phyloP scores from a whole-genome alignment of 2,113 vertebrate genomes.

The Toxotes chatareus region DNA sequence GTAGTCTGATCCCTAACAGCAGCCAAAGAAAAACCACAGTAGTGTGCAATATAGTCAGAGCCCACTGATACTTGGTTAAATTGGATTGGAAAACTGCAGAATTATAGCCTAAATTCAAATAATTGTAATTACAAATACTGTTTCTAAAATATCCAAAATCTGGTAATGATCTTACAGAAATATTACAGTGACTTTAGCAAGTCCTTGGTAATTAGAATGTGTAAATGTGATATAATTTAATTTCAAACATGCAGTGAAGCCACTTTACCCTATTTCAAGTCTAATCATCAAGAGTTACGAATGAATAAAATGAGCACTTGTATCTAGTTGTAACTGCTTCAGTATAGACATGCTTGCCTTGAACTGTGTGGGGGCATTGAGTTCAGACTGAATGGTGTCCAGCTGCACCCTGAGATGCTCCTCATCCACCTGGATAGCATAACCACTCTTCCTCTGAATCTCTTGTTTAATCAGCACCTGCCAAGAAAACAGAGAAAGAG shows the following conservation, averaged over 20 bases:
- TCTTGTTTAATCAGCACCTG: slow-evolving; percentile 98
- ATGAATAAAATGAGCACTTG: neutral
- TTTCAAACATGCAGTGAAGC: neutral
- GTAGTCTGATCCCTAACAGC: neutral
- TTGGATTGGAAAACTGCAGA: too few species aligned
- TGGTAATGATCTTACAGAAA: neutral
- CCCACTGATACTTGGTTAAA: neutral
- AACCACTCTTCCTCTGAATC: slow-evolving; percentile 97
- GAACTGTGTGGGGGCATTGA: slow-evolving; percentile 97
- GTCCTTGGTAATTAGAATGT: neutral
- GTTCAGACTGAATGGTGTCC: slow-evolving; percentile 96
- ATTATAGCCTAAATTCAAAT: too few species aligned
- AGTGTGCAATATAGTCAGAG: neutral
- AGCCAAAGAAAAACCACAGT: neutral
- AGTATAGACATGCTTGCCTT: slow-evolving; percentile 84
- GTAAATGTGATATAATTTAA: neutral
- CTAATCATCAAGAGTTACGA: neutral
- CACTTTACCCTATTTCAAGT: neutral
- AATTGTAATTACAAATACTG: too few species aligned
- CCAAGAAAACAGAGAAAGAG: slow-evolving; percentile 11
- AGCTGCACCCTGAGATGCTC: slow-evolving; percentile 97
- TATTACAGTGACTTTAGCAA: neutral
- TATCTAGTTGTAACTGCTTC: neutral
- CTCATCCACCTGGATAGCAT: slow-evolving; percentile 97
- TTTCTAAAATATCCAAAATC: neutral